Evolutionary conservation across 2,113 vertebrate species (phyloP).

Genomic region (Leptosomus discolor): DNA sequence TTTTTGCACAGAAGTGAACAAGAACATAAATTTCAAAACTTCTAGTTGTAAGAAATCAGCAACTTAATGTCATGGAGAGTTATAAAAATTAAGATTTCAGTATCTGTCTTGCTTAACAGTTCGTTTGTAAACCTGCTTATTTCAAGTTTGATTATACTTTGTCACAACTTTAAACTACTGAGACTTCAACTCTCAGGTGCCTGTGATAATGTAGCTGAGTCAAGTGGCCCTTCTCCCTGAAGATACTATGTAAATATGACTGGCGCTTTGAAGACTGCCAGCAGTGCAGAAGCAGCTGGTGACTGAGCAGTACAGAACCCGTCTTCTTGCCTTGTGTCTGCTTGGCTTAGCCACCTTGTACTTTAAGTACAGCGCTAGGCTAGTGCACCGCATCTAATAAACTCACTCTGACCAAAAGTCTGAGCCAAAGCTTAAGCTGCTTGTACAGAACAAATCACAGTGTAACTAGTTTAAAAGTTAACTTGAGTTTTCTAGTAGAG

Average conservation of each 20-base stretch:
- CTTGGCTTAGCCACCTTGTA: not conserved
- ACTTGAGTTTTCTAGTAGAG: not conserved
- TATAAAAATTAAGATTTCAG: not conserved
- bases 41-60: not conserved
- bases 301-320: not conserved
- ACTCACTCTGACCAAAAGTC: not conserved
- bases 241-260: not conserved
- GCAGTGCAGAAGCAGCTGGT: not conserved
- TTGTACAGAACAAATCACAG: not conserved
- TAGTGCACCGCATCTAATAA: not conserved
- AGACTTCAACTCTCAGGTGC: not conserved
- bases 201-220: not conserved
- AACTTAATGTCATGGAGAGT: not conserved
- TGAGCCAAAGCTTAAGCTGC: not conserved
- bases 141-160: not conserved
- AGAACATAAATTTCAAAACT: not conserved
- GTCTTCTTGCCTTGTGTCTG: not conserved
- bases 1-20: not conserved
- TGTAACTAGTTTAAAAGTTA: not conserved
- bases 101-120: not conserved
- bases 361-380: not conserved
- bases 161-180: not conserved
- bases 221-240: not conserved
- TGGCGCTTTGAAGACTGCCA: not conserved
- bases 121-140: not conserved